phyloP scores from a whole-genome alignment of 2,113 vertebrate species.

The Grus americana region DNA sequence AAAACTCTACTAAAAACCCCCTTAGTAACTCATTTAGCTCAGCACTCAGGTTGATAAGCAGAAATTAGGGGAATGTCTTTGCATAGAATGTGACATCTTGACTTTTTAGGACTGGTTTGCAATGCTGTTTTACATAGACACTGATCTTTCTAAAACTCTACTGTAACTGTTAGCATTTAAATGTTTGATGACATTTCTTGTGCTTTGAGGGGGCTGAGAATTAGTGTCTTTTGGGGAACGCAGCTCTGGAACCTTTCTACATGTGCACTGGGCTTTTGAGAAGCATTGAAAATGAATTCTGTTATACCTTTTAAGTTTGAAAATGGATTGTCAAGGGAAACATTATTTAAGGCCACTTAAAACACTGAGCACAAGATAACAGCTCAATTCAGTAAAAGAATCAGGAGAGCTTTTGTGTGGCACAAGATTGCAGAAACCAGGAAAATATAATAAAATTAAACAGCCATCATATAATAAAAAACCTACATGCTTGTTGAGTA shows the following conservation, averaged over 20 bases:
- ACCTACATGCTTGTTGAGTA: slow-evolving; percentile 34
- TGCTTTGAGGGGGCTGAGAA: not conserved
- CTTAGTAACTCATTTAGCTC: not conserved
- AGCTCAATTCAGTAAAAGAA: not conserved
- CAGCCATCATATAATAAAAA: slow-evolving; percentile 39
- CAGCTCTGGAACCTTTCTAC: not conserved
- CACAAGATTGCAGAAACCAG: not conserved
- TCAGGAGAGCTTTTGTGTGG: not conserved
- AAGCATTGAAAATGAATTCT: slow-evolving; percentile 1
- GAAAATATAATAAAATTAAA: slow-evolving; percentile 43
- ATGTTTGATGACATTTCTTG: not conserved
- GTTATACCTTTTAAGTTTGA: slow-evolving; percentile 34
- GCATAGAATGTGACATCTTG: not conserved
- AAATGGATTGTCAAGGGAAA: slow-evolving; percentile 31
- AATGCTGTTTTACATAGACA: not conserved
- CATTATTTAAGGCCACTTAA: slow-evolving; percentile 38
- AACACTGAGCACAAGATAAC: slow-evolving; percentile 38
- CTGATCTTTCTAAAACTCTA: not conserved
- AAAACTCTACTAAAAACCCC: not conserved
- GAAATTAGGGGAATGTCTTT: not conserved
- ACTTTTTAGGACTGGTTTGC: not conserved
- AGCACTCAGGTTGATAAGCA: not conserved
- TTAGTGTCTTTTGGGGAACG: not conserved
- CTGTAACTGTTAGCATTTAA: not conserved
- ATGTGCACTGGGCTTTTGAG: slow-evolving; percentile 1